Evolutionary conservation across 2,797 vertebrate species (phyloP), one percentile per base, ranked within the genome.

Genomic region (Podarcis siculus): DNA sequence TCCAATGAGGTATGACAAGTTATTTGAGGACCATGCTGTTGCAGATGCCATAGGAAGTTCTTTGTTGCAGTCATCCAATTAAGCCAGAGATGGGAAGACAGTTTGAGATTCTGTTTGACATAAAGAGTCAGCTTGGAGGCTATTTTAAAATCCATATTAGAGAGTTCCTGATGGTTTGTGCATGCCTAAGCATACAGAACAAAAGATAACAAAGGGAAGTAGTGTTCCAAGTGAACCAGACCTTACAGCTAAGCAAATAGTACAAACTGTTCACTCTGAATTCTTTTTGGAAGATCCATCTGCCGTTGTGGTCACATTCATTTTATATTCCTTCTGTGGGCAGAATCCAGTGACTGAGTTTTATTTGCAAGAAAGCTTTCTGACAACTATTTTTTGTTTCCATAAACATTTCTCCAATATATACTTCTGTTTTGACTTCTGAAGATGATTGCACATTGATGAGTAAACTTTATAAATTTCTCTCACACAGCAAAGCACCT

Each of bases 61-160:
- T 86, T 82, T 2, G 87, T 86, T 91, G 23, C 2, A 89, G 86
- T 64, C 45, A 85, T 71, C 84, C 6, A 0, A 2, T 87, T 87
- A 86, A 80, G 42, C 76, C 67, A 76, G 30, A n/a, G 75, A 42
- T 49, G 25, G 81, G 87, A 82, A 85, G 86, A 87, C 45, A 73
- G 81, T 12, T 69, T 49, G 73, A 30, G 7, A 64, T 88, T 89
- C 83, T 91, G 6, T 81, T 39, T 87, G 32, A 78, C 72, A n/a
- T 66, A 37, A 77, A 49, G n/a, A 89, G 89, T 89, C 27, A n/a
- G 21, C 80, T 82, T 89, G 81, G 39, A 94, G n/a, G 79, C 76
- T 95, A 87, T 93, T 96, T 94, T 87, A 96, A 92, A 95, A 92
- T 39, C 78, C 25, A 86, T 69, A 58, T 32, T 69, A 30, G 83